Conservation (phyloP, 2,888 invertebrate species). For the Spatulosminthurus flaviceps region DNA sequence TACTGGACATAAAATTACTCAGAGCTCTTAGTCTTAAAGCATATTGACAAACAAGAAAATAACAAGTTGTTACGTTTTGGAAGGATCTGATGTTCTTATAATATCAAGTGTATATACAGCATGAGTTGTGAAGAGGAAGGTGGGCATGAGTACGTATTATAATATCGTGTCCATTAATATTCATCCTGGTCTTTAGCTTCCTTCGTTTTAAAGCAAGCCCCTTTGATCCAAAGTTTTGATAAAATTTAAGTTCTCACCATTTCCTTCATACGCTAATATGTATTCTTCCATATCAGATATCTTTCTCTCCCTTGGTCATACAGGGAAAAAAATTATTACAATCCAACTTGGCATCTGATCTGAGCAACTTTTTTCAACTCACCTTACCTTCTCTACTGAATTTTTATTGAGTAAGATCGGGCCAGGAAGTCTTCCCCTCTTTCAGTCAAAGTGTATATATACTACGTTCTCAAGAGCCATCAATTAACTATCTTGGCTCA, state of each 20-base stretch:
- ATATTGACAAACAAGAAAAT: neutral
- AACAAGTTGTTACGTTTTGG: neutral
- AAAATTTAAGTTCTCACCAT: slow-evolving; percentile 16
- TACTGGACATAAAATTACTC: neutral
- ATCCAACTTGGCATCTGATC: neutral
- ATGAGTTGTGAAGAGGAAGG: slow-evolving; percentile 2
- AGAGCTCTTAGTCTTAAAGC: neutral
- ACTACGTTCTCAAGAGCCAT: neutral
- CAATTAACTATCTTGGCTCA: too few relatives aligned
- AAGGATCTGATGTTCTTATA: neutral
- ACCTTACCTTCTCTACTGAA: slow-evolving; percentile 18
- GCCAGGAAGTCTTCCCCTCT: slow-evolving; percentile 15
- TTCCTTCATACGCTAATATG: neutral
- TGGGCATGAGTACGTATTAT: neutral
- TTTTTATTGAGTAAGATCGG: slow-evolving; percentile 41
- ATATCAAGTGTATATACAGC: too few relatives aligned
- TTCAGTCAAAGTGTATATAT: neutral
- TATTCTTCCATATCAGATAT: neutral
- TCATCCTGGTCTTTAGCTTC: neutral
- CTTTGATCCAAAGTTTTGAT: slow-evolving; percentile 35
- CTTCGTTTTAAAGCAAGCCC: slow-evolving; percentile 1
- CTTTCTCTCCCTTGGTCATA: neutral
- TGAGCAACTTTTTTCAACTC: slow-evolving; percentile 8
- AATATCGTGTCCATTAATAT: slow-evolving; percentile 19
- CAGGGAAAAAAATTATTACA: slow-evolving; percentile 2